Base-by-base conservation (phyloP, 2,797 vertebrate species). In the Toxotes lorentzi region DNA sequence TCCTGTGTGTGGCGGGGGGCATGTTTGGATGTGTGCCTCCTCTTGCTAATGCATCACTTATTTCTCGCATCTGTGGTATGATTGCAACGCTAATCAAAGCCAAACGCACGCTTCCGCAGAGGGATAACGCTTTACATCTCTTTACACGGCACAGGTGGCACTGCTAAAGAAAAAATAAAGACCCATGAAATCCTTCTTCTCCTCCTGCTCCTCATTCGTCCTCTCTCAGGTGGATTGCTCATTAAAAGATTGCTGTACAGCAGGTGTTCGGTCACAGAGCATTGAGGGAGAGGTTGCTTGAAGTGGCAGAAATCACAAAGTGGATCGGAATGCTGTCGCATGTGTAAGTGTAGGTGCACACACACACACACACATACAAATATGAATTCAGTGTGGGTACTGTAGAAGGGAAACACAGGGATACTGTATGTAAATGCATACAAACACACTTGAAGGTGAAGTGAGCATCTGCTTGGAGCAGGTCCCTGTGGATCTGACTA, bases 231-330 rank as follows among this genome's bases (percentile, higher is more conserved):
- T 93, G 91, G 84, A 84, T 82, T 71, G 85, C 89, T 94, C 91
- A 91, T 91, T 90, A 94, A 91, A 91, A 85, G 80, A 89, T 78
- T 24, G 71, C 82, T 19, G 72, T 93, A 89, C 82, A 91, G 92
- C 94, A 95, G 93, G 91, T 95, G 95, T 88, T 90, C 73, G 83
- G 90, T 93, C 92, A 89, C 93, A 92, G 73, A 79, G 90, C 82
- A 12, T 40, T 92, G 93, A 85, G 85, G 86, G 88, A 89, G 85
- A 90, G 88, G 88, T 64, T 92, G 94, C 93, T 92, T 94, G 92
- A 92, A 90, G 90, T 90, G 88, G 94, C 94, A 94, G 82, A 94
- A 95, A 93, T 86, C 92, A 93, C 91, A 87, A 78, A 90, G 88
- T 79, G 89, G 82, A 92, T 92, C 92, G 23, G 57, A 60, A 70